These are phyloP conservation scores for Vesta saturnalis DNA, from an alignment of 2,888 invertebrate genomes.

Conservation along the genomic window DNA sequence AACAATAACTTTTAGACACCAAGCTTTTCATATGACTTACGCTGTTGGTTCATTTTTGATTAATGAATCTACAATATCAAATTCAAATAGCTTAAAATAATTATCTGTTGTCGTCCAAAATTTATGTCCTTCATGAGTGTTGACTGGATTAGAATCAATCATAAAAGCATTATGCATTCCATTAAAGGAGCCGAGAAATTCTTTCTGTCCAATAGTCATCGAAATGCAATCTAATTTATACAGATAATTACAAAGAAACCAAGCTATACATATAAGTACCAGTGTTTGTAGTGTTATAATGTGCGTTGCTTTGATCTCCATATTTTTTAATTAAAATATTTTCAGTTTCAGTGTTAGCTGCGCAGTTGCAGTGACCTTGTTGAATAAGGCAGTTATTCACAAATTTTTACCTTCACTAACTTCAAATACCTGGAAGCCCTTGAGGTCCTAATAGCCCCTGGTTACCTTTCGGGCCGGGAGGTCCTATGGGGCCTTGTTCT, in stretches of 20 bases:
- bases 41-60: slow-evolving; percentile 68
- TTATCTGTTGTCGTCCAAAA: slow-evolving; percentile 86
- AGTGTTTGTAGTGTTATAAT: too few species aligned
- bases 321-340: too few species aligned
- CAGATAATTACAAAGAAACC: not conserved
- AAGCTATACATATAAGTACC: too few species aligned
- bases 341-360: too few species aligned
- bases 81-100: slow-evolving; percentile 79
- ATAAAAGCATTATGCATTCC: slow-evolving; percentile 87
- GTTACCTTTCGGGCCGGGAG: too few species aligned
- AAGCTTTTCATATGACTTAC: too few species aligned
- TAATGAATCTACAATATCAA: slow-evolving; percentile 76
- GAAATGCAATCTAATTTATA: not conserved
- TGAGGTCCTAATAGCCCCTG: too few species aligned
- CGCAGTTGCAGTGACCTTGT: not conserved
- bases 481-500: too few species aligned
- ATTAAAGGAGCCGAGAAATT: slow-evolving; percentile 83
- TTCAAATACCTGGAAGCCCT: not conserved
- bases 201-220: slow-evolving; percentile 83
- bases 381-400: slow-evolving; percentile 1
- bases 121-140: slow-evolving; percentile 69
- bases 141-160: slow-evolving; percentile 72
- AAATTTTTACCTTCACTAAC: not conserved
- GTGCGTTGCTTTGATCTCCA: too few species aligned
- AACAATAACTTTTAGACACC: too few species aligned